These are phyloP conservation scores for Paramisgurnus dabryanus DNA, from an alignment of 2,113 vertebrate species.

Conservation along the genomic window DNA sequence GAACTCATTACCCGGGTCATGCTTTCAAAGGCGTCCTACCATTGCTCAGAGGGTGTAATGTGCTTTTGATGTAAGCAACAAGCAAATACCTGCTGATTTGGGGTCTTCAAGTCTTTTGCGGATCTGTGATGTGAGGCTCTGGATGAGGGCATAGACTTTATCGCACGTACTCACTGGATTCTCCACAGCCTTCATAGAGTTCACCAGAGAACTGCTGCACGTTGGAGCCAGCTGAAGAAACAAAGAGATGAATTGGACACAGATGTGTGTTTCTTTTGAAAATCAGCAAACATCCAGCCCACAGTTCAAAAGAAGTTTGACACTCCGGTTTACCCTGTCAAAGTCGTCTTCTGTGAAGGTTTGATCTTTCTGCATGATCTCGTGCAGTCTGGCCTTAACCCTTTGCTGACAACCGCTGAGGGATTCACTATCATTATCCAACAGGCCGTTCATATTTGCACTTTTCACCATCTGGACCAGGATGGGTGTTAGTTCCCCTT, in stretches of 20 bases:
- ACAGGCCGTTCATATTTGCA: conserved; percentile 97
- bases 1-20: not conserved
- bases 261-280: conserved; percentile 15
- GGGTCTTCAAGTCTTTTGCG: conserved; percentile 89
- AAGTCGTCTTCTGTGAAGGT: conserved; percentile 87
- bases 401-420: conserved; percentile 94
- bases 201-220: conserved; percentile 83
- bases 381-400: conserved; percentile 91
- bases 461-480: conserved; percentile 99
- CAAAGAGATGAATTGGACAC: conserved; percentile 18
- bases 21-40: not conserved
- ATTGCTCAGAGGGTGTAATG: not conserved
- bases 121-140: conserved; percentile 94
- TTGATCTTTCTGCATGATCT: conserved; percentile 92
- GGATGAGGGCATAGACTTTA: conserved; percentile 88
- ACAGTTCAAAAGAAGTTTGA: not conserved
- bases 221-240: conserved; percentile 86
- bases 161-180: conserved; percentile 93
- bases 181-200: conserved; percentile 89
- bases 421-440: conserved; percentile 95
- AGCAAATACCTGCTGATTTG: conserved; percentile 84
- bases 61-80: not conserved
- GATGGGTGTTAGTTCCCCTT: conserved; percentile 97
- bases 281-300: not conserved
- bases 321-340: conserved; percentile 78